Conservation (phyloP, 2,888 invertebrate genomes). For the Caenorhabditis plicata region DNA sequence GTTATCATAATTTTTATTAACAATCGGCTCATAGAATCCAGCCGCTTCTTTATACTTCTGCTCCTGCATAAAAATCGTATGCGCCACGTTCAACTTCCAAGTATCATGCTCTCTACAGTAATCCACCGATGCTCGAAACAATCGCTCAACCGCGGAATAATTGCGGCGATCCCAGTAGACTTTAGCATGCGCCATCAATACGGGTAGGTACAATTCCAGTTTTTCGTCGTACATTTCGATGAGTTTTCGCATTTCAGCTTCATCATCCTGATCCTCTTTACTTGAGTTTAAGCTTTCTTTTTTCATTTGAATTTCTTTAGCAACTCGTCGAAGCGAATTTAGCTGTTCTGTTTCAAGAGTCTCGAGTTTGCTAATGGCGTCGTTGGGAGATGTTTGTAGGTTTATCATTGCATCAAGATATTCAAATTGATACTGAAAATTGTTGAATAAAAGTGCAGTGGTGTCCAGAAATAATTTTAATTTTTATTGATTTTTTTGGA, state of each 20-base stretch:
- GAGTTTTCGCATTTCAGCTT: conserved; percentile 75
- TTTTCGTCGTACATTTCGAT: conserved; percentile 88
- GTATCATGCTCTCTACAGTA: conserved; percentile 95
- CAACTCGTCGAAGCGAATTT: conserved; percentile 10
- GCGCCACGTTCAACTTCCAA: conserved; percentile 96
- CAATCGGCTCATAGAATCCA: conserved; percentile 95
- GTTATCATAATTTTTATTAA: conserved; percentile 86
- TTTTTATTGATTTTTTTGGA: no score
- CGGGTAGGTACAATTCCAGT: conserved; percentile 84
- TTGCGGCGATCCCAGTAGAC: conserved; percentile 94
- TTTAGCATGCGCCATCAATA: conserved; percentile 98
- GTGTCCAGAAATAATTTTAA: no score
- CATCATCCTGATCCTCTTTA: conserved; percentile 73
- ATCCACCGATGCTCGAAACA: conserved; percentile 71
- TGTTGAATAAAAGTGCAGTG: no score
- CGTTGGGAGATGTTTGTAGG: conserved; percentile 91
- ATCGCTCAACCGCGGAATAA: conserved; percentile 78
- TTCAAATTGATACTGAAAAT: conserved; percentile 70
- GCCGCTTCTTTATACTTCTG: conserved; percentile 96
- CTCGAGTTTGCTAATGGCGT: conserved; percentile 92
- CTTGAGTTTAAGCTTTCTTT: background rate
- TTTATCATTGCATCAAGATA: conserved; percentile 94
- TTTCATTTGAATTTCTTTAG: conserved; percentile 17
- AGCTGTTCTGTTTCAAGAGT: conserved; percentile 70
- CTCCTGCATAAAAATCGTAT: conserved; percentile 93